phyloP scores from a whole-genome alignment of 2,113 vertebrate genomes.

The Psittacus erithacus region DNA sequence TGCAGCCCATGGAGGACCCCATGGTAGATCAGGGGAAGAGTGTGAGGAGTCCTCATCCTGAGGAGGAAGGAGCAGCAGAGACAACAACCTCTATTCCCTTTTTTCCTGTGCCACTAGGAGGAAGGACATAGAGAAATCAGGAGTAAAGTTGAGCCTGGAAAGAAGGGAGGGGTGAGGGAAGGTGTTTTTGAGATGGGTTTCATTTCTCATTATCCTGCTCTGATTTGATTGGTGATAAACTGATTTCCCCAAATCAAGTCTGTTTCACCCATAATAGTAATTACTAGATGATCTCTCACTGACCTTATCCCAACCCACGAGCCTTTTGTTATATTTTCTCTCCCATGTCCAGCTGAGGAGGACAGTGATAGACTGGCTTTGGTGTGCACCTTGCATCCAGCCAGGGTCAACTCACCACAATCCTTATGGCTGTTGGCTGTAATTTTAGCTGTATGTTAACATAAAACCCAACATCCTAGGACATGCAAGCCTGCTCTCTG shows the following conservation, averaged over 20 bases:
- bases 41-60: not conserved
- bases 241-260: not conserved
- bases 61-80: not conserved
- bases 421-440: not conserved
- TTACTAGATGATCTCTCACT: not conserved
- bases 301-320: not conserved
- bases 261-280: not conserved
- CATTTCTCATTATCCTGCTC: not conserved
- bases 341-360: not conserved
- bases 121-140: not conserved
- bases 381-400: not conserved
- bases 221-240: not conserved
- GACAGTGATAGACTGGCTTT: not conserved
- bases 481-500: not conserved
- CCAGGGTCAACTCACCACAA: not conserved
- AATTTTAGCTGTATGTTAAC: not conserved
- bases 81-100: not conserved
- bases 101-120: not conserved
- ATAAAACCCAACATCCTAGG: not conserved
- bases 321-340: not conserved
- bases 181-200: not conserved
- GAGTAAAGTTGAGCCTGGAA: not conserved
- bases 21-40: not conserved
- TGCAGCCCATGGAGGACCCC: not conserved
- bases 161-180: not conserved